Conservation (phyloP, 2,888 invertebrate species). For the Cryptosula pallasiana region DNA sequence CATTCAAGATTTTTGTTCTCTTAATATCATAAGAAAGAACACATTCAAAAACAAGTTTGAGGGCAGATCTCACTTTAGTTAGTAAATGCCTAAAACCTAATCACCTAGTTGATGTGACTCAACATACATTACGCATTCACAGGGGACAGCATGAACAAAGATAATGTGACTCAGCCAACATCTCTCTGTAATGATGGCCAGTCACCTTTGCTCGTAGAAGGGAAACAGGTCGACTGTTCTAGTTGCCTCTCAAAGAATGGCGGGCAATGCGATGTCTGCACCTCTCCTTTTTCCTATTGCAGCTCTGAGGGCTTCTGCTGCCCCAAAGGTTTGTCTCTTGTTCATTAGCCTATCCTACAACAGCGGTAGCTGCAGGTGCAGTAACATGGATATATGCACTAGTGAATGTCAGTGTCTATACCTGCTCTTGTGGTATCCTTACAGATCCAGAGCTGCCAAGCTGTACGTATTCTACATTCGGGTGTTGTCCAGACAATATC, state of each 20-base stretch:
- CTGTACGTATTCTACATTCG: constrained; percentile 9
- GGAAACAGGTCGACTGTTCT: background rate
- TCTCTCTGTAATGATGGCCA: background rate
- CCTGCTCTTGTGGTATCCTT: background rate
- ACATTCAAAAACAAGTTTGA: too few species aligned
- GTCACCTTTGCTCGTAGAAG: background rate
- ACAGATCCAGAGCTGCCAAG: background rate
- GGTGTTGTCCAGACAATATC: constrained; percentile 11
- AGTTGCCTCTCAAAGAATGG: background rate
- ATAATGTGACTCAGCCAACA: too few species aligned
- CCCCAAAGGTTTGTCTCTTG: background rate
- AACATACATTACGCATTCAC: too few species aligned
- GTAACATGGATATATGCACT: too few species aligned
- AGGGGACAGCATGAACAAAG: too few species aligned
- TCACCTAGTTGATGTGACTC: too few species aligned
- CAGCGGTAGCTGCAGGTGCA: too few species aligned
- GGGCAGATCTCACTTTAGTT: too few species aligned
- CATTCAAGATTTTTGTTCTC: too few species aligned
- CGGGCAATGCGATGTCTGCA: background rate
- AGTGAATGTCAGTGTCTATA: too few species aligned
- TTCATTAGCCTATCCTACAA: background rate
- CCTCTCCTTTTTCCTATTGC: background rate
- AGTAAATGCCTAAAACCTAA: too few species aligned
- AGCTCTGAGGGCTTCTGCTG: background rate
- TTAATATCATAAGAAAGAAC: too few species aligned